phyloP scores from a whole-genome alignment of 2,888 invertebrate genomes.

The Linnaemya tessellans region DNA sequence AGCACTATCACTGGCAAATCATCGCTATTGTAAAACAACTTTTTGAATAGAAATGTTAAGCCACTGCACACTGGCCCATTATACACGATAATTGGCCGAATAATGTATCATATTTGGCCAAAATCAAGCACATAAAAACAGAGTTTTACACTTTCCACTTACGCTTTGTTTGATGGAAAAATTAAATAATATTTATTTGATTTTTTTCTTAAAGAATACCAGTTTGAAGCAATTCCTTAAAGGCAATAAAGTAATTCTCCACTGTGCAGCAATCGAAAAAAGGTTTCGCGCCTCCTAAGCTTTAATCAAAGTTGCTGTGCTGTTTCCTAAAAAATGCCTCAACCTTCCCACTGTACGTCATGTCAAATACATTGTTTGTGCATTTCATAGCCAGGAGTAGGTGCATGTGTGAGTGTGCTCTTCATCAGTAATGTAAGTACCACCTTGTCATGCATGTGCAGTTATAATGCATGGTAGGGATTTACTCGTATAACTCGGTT shows the following conservation, averaged over 20 bases:
- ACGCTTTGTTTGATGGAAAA: no score
- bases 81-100: neutral
- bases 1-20: constrained; percentile 18
- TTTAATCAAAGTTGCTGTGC: no score
- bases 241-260: no score
- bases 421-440: neutral
- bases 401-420: neutral
- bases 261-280: no score
- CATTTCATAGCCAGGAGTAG: neutral
- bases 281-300: no score
- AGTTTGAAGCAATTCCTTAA: no score
- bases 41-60: constrained; percentile 9
- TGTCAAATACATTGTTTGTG: constrained; percentile 19
- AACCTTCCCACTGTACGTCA: constrained; percentile 2
- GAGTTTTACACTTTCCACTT: no score
- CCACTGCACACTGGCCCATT: constrained; percentile 4
- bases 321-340: no score
- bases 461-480: neutral
- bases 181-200: no score
- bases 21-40: constrained; percentile 18
- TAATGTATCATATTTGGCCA: neutral
- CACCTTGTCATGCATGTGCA: neutral
- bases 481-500: neutral
- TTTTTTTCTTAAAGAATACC: no score
- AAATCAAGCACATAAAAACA: no score